Base-by-base conservation (phyloP, 1,140 invertebrate genomes). In the Metopolophium dirhodum region DNA sequence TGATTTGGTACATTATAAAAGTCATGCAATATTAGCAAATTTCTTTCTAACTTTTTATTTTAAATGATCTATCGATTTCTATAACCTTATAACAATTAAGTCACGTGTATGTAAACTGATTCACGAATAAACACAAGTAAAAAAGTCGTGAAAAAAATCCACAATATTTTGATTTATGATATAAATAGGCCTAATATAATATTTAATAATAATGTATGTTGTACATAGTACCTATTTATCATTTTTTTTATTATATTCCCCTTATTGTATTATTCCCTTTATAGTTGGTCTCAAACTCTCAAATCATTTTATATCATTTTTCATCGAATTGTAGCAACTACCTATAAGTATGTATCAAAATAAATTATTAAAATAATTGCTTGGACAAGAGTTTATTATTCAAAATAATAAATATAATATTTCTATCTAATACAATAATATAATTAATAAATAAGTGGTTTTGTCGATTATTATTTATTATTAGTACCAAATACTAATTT, bases 21-120 rank as follows among this genome's bases (percentile, higher is more conserved):
- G 61, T 77, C 61, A 77, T 77, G 61, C 61, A 77, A 77, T 77
- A 77, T 77, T 77, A 77, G n/a, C 61, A 77, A n/a, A 77, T 77
- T 77, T 77, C 61, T 77, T 77, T 54, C 20, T 77, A 35, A 77
- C 30, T n/a, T 77, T n/a, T 77, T 77, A n/a, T 77, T n/a, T 77
- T 77, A 77, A 68, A 77, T 77, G n/a, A n/a, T 77, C 30, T 77
- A 77, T 77, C 30, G 61, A 77, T 77, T n/a, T 77, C 30, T n/a
- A 77, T 35, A 77, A 77, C 61, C 30, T n/a, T 18, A n/a, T n/a
- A 77, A 77, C 30, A 77, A 77, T n/a, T 77, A n/a, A 77, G 14
- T 35, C 61, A 20, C 30, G n/a, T n/a, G 61, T 18, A 30, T 2
- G 3, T 61, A 77, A 14, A 77, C 30, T n/a, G 30, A 77, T 77